A percentile compares a stretch with the other conserved stretches of the same genome.
Evolutionary conservation across 2,888 invertebrate species (phyloP).

Genomic region (Microctonus brassicae): DNA sequence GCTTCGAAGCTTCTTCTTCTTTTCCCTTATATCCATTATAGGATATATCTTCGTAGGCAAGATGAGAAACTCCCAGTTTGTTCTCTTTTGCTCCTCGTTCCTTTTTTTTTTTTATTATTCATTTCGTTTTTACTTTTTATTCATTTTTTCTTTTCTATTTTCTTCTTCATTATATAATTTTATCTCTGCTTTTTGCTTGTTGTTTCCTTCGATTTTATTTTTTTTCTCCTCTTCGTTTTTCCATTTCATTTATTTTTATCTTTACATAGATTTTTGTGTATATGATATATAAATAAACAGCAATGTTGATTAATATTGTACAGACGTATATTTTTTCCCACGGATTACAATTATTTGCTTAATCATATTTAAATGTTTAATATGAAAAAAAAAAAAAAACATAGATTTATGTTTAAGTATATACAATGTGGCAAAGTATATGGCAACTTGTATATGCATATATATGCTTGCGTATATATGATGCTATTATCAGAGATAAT

Average conservation of each 20-base stretch:
- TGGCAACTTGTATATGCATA: background rate
- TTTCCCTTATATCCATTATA: conserved; percentile 39
- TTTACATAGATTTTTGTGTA: too few relatives aligned
- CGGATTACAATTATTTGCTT: background rate
- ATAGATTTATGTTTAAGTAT: too few relatives aligned
- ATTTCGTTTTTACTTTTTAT: background rate
- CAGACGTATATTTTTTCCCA: conserved; percentile 1
- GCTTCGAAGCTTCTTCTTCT: conserved; percentile 43
- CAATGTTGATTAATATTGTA: background rate
- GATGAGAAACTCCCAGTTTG: conserved; percentile 41
- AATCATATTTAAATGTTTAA: background rate
- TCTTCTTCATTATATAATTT: background rate
- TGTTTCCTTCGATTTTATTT: background rate
- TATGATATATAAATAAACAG: background rate
- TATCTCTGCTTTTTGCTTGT: background rate
- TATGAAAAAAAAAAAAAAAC: too few relatives aligned
- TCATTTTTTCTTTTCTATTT: background rate
- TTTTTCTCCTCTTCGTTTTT: background rate
- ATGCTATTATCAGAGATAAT: conserved; percentile 10
- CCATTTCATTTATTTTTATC: background rate
- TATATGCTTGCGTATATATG: conserved; percentile 19
- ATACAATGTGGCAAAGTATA: background rate
- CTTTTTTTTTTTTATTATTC: conserved; percentile 4
- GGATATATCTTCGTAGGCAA: conserved; percentile 43
- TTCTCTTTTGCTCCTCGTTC: conserved; percentile 22